Evolutionary conservation across 2,888 invertebrate species (phyloP).

Genomic region (Trypoxylon attenuatum): DNA sequence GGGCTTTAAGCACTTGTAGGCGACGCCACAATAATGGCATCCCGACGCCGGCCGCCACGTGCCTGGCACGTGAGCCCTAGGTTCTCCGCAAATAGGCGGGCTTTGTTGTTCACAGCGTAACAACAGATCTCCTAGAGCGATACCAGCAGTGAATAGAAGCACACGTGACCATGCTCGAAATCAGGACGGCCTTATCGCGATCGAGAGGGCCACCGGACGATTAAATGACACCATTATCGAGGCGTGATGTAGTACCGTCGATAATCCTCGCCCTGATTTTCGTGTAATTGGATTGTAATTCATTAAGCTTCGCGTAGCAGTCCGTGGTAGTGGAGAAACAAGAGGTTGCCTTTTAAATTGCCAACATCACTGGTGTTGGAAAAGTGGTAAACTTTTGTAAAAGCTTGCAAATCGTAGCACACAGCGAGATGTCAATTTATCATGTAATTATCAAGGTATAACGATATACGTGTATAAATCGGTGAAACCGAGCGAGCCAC

Average conservation of each 20-base stretch:
- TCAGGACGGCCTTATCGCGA: constrained; percentile 33
- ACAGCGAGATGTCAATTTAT: constrained; percentile 44
- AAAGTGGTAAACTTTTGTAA: constrained; percentile 7
- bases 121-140: constrained; percentile 15
- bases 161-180: constrained; percentile 31
- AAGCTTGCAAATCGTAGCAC: constrained; percentile 28
- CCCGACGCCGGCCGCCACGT: constrained; percentile 33
- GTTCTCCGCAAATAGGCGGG: constrained; percentile 35
- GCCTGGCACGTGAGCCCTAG: constrained; percentile 31
- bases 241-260: not conserved
- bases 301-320: not conserved
- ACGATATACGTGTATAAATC: too few species aligned
- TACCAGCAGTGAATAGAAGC: constrained; percentile 8
- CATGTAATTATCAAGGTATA: constrained; percentile 41
- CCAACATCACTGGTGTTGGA: not conserved
- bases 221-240: constrained; percentile 1
- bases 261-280: not conserved
- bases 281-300: not conserved
- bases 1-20: constrained; percentile 41
- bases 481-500: constrained; percentile 15
- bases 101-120: constrained; percentile 33
- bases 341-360: not conserved
- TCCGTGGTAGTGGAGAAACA: not conserved
- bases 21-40: constrained; percentile 33
- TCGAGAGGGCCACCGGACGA: not conserved